These are phyloP conservation scores for Drosophila pseudotakahashii DNA, from an alignment of 2,888 invertebrate species.

Conservation along the genomic window DNA sequence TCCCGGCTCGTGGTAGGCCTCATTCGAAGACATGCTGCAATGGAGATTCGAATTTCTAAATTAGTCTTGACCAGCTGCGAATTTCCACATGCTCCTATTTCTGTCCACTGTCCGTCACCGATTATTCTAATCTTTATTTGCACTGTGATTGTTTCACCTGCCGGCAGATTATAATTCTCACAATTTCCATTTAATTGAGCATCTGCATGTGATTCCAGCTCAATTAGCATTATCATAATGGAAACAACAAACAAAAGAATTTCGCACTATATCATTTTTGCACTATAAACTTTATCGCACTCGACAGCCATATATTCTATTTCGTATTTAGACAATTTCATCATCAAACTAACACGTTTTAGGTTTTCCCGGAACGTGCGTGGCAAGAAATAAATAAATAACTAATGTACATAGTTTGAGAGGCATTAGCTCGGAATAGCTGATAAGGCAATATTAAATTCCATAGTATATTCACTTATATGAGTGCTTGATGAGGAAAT, in stretches of 20 bases:
- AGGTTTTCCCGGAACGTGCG: slow-evolving; percentile 17
- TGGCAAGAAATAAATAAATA: slow-evolving; percentile 16
- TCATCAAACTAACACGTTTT: slow-evolving; percentile 11
- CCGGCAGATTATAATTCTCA: slow-evolving; percentile 39
- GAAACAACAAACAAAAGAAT: slow-evolving; percentile 25
- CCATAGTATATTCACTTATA: not conserved
- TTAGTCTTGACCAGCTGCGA: not conserved
- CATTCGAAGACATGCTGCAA: slow-evolving; percentile 80
- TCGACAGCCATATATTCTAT: not conserved
- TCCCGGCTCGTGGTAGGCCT: slow-evolving; percentile 74
- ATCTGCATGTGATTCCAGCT: slow-evolving; percentile 23
- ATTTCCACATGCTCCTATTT: slow-evolving; percentile 2
- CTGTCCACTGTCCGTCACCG: not conserved
- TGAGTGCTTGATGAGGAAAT: not conserved
- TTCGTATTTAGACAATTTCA: slow-evolving; percentile 10
- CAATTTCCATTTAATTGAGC: slow-evolving; percentile 47
- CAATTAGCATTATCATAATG: slow-evolving; percentile 45
- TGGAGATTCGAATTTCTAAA: slow-evolving; percentile 2
- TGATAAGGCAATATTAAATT: slow-evolving; percentile 26
- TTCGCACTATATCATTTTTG: slow-evolving; percentile 2
- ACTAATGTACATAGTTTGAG: slow-evolving; percentile 5
- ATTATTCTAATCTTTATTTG: slow-evolving; percentile 7
- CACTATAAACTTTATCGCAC: slow-evolving; percentile 7
- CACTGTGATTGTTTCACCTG: slow-evolving; percentile 29
- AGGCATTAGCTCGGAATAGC: not conserved